A percentile compares a stretch with the other conserved stretches of the same genome.
Evolutionary conservation across 2,113 vertebrate genomes (phyloP).

Genomic region (Periophthalmus modestus): DNA sequence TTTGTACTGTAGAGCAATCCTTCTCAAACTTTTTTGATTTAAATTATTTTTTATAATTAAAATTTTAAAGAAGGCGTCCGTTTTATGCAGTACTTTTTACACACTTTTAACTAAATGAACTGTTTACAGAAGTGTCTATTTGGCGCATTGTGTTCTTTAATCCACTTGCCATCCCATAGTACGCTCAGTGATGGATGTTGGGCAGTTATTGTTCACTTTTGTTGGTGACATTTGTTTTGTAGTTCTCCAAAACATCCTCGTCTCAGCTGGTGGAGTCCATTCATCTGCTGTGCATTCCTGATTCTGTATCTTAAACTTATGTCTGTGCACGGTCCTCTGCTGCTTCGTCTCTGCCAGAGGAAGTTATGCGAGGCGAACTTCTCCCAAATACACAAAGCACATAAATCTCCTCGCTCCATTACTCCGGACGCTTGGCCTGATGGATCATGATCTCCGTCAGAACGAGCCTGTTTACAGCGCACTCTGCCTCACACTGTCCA

Average conservation of each 20-base stretch:
- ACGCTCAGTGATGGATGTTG: conserved; percentile 16
- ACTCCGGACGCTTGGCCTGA: conserved; percentile 57
- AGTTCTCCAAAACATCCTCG: conserved; percentile 32
- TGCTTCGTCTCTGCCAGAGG: conserved; percentile 45
- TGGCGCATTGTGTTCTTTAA: background rate
- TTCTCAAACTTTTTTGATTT: background rate
- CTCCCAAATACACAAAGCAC: conserved; percentile 62
- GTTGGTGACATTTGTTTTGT: conserved; percentile 53
- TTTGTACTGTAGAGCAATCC: background rate
- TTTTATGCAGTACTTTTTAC: background rate
- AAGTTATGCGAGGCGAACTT: conserved; percentile 57
- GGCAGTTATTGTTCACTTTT: conserved; percentile 18
- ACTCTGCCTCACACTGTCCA: conserved; percentile 26
- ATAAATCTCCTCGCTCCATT: conserved; percentile 63
- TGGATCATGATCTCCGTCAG: conserved; percentile 58
- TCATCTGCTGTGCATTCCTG: conserved; percentile 62
- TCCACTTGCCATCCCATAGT: conserved; percentile 31
- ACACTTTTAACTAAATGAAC: background rate
- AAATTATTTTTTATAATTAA: background rate
- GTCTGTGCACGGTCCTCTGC: conserved; percentile 50
- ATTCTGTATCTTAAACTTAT: conserved; percentile 57
- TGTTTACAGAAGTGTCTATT: background rate
- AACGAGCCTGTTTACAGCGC: conserved; percentile 56
- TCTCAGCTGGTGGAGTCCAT: conserved; percentile 65
- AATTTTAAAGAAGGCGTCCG: background rate